These are phyloP conservation scores for Phyto melanocephala DNA, from an alignment of 2,888 invertebrate species.

Conservation along the genomic window DNA sequence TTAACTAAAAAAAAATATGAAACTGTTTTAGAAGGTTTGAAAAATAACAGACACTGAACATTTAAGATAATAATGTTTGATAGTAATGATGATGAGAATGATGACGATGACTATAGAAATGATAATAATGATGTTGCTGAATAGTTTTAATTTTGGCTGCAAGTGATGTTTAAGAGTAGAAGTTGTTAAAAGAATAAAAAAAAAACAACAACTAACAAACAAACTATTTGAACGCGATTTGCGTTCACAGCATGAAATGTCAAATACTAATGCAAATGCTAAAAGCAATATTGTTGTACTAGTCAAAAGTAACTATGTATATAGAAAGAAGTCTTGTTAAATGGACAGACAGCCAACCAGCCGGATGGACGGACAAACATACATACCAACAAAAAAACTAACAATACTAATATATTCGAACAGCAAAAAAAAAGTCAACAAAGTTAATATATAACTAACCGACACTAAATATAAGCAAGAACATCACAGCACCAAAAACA, in stretches of 20 bases:
- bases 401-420: too few species aligned
- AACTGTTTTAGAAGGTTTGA: constrained; percentile 54
- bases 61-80: constrained; percentile 41
- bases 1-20: constrained; percentile 11
- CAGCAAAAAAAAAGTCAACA: constrained; percentile 38
- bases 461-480: constrained; percentile 30
- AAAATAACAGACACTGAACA: constrained; percentile 2
- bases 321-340: constrained; percentile 44
- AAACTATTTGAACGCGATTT: constrained; percentile 70
- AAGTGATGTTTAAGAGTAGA: constrained; percentile 60
- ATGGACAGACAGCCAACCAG: not conserved
- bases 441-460: constrained; percentile 56
- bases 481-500: constrained; percentile 60
- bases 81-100: constrained; percentile 20
- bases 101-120: constrained; percentile 46
- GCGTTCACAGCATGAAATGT: constrained; percentile 73
- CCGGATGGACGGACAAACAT: constrained; percentile 19
- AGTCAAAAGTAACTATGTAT: not conserved
- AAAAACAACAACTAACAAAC: constrained; percentile 35
- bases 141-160: constrained; percentile 58
- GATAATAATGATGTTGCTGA: constrained; percentile 53
- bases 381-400: constrained; percentile 24
- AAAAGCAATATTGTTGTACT: constrained; percentile 58
- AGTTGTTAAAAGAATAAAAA: not conserved
- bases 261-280: constrained; percentile 69